A percentile compares a stretch with the other conserved stretches of the same genome.
Evolutionary conservation across 2,113 vertebrate genomes (phyloP).

Genomic region (Sinocyclocheilus maitianheensis): DNA sequence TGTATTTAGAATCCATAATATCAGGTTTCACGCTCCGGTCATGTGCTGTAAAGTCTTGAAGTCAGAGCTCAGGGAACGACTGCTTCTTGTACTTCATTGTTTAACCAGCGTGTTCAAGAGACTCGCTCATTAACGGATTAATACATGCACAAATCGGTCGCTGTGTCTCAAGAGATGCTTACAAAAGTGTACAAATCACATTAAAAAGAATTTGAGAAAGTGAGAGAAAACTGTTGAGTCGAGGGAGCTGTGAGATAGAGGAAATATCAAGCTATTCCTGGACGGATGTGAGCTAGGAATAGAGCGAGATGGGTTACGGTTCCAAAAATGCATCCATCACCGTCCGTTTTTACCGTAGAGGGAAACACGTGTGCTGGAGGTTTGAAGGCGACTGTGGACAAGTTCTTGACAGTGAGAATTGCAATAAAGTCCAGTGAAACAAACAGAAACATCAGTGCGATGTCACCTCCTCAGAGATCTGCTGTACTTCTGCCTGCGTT

Average conservation of each 20-base stretch:
- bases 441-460: not conserved
- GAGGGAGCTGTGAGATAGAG: not conserved
- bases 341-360: not conserved
- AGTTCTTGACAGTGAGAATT: not conserved
- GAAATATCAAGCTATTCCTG: conserved; percentile 5
- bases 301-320: not conserved
- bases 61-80: conserved; percentile 20
- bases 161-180: not conserved
- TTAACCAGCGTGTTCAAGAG: conserved; percentile 3
- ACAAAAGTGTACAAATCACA: not conserved
- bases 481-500: not conserved
- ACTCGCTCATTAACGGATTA: conserved; percentile 8
- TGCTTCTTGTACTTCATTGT: not conserved
- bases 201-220: not conserved
- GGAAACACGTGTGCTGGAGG: not conserved
- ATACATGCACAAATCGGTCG: conserved; percentile 2
- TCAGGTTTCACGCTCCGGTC: conserved; percentile 9
- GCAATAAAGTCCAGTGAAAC: not conserved
- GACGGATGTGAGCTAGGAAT: conserved; percentile 31
- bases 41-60: not conserved
- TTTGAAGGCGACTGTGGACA: not conserved
- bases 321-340: conserved; percentile 25
- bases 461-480: not conserved
- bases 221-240: not conserved
- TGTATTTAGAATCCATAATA: conserved; percentile 32